phyloP scores from a whole-genome alignment of 1,140 invertebrate genomes.

The Lasioglossum albipes region DNA sequence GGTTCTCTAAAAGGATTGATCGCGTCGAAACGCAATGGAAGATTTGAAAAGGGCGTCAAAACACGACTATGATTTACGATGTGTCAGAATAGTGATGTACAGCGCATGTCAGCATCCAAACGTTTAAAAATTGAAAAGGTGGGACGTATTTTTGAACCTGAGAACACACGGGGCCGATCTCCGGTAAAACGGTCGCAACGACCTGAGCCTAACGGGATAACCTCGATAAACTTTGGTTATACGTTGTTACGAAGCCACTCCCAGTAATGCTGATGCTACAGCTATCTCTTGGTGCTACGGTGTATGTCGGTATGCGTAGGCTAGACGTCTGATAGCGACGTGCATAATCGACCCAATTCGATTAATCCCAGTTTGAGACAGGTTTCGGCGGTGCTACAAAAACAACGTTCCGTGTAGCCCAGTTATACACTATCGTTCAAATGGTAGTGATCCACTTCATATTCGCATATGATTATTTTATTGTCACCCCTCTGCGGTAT shows the following conservation, averaged over 20 bases:
- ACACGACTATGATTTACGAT: background rate
- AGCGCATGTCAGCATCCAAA: constrained; percentile 2
- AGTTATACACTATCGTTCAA: background rate
- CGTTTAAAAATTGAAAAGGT: constrained; percentile 27
- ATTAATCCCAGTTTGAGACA: constrained; percentile 34
- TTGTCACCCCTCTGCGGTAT: background rate
- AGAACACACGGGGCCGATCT: constrained; percentile 24
- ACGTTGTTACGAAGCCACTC: constrained; percentile 43
- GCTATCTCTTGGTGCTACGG: background rate
- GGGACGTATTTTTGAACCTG: constrained; percentile 21
- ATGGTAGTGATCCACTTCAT: background rate
- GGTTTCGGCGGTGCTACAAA: background rate
- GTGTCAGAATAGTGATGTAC: background rate
- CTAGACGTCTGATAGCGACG: background rate
- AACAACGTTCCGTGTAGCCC: background rate
- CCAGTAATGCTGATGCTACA: constrained; percentile 30
- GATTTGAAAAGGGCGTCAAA: too few relatives aligned
- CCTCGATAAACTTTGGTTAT: constrained; percentile 55
- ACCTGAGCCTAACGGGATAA: constrained; percentile 56
- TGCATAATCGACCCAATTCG: constrained; percentile 44
- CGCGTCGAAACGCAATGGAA: too few relatives aligned
- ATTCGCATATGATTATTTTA: background rate
- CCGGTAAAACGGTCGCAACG: constrained; percentile 41
- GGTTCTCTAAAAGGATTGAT: too few relatives aligned
- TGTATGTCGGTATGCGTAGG: background rate